phyloP scores from a whole-genome alignment of 1,140 invertebrate genomes.

The Aphidius gifuensis region DNA sequence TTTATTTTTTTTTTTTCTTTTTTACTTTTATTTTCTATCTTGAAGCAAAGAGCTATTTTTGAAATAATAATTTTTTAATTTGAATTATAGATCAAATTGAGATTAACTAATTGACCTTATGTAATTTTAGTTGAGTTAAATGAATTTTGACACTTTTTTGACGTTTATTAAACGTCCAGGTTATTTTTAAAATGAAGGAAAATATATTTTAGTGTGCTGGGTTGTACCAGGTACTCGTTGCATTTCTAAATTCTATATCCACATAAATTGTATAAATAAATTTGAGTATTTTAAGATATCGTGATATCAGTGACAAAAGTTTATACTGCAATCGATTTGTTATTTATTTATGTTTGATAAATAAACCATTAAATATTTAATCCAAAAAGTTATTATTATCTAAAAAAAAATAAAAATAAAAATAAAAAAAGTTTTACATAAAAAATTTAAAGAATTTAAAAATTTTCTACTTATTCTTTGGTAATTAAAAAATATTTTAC shows the following conservation, averaged over 20 bases:
- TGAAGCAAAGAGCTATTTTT: too few relatives aligned
- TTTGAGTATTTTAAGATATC: constrained; percentile 16
- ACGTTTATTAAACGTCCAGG: neutral
- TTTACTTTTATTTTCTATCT: too few relatives aligned
- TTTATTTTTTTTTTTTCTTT: too few relatives aligned
- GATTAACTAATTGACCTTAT: too few relatives aligned
- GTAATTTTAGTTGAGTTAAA: neutral
- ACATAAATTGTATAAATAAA: constrained; percentile 7
- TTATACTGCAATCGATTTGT: constrained; percentile 22
- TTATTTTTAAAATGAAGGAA: neutral
- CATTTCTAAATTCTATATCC: neutral
- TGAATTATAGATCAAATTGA: too few relatives aligned
- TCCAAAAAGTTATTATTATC: too few relatives aligned
- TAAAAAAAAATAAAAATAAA: too few relatives aligned
- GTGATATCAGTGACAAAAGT: constrained; percentile 24
- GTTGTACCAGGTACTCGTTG: constrained; percentile 13
- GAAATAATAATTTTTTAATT: too few relatives aligned
- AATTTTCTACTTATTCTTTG: too few relatives aligned
- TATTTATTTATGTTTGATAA: neutral
- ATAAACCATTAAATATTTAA: too few relatives aligned
- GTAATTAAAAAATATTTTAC: neutral
- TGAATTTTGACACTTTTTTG: constrained; percentile 9
- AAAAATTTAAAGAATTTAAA: too few relatives aligned
- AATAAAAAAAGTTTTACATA: too few relatives aligned
- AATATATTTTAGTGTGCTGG: constrained; percentile 5